phyloP scores from a whole-genome alignment of 2,888 invertebrate genomes.

The Halictus ligatus region DNA sequence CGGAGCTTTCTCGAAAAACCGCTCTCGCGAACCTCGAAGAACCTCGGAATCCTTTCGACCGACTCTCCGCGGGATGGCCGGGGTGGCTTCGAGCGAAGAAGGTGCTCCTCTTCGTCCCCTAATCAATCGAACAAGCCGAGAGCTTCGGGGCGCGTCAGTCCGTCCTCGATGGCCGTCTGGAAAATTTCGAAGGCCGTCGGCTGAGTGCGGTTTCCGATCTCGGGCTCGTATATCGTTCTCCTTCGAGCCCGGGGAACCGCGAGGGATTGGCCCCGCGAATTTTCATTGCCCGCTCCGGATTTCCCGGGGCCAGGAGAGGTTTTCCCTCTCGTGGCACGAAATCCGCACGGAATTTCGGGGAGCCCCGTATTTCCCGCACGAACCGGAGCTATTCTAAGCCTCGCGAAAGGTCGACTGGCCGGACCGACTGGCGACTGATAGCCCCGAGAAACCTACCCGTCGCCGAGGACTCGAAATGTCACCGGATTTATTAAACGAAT shows the following conservation, averaged over 20 bases:
- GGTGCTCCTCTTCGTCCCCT: neutral
- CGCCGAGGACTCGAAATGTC: slow-evolving; percentile 18
- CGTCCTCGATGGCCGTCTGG: slow-evolving; percentile 36
- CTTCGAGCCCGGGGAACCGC: neutral
- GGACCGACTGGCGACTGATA: neutral
- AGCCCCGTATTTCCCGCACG: neutral
- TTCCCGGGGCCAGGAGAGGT: neutral
- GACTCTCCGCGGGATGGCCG: neutral
- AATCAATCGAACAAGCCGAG: neutral
- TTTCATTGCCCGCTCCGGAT: neutral
- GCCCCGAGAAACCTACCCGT: neutral
- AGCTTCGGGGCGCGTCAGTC: slow-evolving; percentile 26
- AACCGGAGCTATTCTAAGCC: neutral
- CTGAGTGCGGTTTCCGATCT: neutral
- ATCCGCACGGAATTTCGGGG: slow-evolving; percentile 6
- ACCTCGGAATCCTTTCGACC: neutral
- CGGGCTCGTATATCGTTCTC: neutral
- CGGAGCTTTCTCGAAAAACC: neutral
- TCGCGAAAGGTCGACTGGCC: neutral
- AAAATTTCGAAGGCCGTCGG: slow-evolving; percentile 24
- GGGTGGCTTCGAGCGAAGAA: neutral
- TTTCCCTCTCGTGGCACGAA: neutral
- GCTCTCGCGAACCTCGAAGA: neutral
- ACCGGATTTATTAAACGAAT: slow-evolving; percentile 23
- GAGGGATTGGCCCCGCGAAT: neutral